Evolutionary conservation across 2,113 vertebrate species (phyloP), one percentile per base, ranked within the genome.

Genomic region (Planiliza haematocheilus): DNA sequence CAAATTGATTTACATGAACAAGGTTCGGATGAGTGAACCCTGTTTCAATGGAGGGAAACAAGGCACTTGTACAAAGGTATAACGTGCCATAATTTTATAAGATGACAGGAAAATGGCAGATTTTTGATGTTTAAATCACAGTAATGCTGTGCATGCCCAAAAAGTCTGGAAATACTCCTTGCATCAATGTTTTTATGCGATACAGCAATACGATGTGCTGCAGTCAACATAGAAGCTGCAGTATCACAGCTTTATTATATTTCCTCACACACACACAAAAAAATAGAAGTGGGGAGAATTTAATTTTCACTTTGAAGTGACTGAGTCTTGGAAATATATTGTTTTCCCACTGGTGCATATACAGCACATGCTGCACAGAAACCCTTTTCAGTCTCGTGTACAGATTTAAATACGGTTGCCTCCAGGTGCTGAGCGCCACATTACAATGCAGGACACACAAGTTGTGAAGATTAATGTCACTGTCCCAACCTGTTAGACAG

Each of bases 391-490:
- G 38, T 12, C 21, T 64, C n/a, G 41, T 51, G 58, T 30, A 61
- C 16, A 56, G 6, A 14, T 82, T 66, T 71, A 18, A 14, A 20
- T 24, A 49, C 1, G 1, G 21, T n/a, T 41, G 61, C 38, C 55
- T 56, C 55, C 45, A 36, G 46, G 42, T 72, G 66, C 69, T 79
- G 81, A 87, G 84, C 58, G 66, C 70, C 56, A 41, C 17, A 77
- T 92, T 88, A 72, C 20, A 13, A 90, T 92, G 82, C 76, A 80
- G 70, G 65, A 50, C 81, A 80, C 80, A 87, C 67, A 57, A 66
- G 55, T 17, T 42, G 62, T 30, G 63, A 70, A 89, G 85, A 90
- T 90, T 75, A 90, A 91, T 91, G 76, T 77, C 82, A 80, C 76
- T 88, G 79, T 89, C 67, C 71, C 81, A 81, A 68, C 79, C 74